Evolutionary conservation across 30 jellyfish, hydroid and myxozoan species (phyloP), one percentile per base, ranked within the genome.

Genomic region (Aurelia aurita): DNA sequence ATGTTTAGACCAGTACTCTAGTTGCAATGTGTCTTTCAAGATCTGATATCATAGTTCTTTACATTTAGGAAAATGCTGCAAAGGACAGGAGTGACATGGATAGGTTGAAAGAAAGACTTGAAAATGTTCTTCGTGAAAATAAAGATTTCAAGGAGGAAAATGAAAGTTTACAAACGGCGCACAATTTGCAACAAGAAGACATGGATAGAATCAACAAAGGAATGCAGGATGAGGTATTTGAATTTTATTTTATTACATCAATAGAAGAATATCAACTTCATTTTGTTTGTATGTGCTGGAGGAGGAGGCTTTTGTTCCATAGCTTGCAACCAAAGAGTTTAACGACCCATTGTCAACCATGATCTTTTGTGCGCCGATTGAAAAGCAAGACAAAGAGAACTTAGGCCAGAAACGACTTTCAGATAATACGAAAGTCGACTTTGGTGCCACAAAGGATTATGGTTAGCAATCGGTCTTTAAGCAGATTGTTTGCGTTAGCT

Each of bases 121-220:
- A 73, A 15, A 15, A 62, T 3, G 22, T 73, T 4, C 57, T 57
- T 27, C 87, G 31, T 19, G 82, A 62, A 25, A 84, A 58, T 46
- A 65, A 73, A 32, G 71, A 22, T 20, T 77, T 84, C 26, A 58
- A 60, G 43, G 94, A 84, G 60, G 93, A 84, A 47, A 84, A 84
- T 45, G 94, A 84, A 47, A 84, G 94, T 74, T 68, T 84, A 18
- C 68, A 74, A 72, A 84, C 88, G 15, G 94, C 94, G 19, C 80
- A 72, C 35, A 34, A 53, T 21, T 55, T 84, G 49, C 85, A 74
- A 32, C 64, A 39, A 23, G 88, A 72, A 44, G 94, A 84, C 58
- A 72, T 84, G 87, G 79, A 72, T 26, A 21, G 83, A 9, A 65
- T 57, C 15, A 39, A 39, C 9, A 39, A 39, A 39, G 51, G 51